Base-by-base conservation (phyloP, 2,113 vertebrate genomes). In the Perccottus glenii region DNA sequence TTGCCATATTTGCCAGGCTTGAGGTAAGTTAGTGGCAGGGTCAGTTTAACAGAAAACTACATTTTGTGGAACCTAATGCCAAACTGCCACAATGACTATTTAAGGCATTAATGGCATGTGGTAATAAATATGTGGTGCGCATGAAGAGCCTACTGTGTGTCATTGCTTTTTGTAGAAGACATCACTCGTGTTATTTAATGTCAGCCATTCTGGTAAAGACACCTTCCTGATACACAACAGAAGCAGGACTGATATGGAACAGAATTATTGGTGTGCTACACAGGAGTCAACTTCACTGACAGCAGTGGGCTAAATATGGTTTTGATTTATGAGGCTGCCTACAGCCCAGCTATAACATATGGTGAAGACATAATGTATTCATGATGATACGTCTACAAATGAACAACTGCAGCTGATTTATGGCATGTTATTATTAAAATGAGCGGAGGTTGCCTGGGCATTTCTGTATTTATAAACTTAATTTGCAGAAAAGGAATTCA, bases 331-430 rank as follows among this genome's bases (percentile, higher is more conserved):
- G 52, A 38, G 52, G 33, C 12, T 33, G 33, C 35, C 52, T 9
- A 38, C 52, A 55, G 52, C 35, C 33, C 19, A 14, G 52, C 52
- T 55, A 32, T 33, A 15, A 55, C 52, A 55, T 55, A 55, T 14
- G 52, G 33, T 36, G 38, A 55, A 55, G 52, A 55, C 52, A 55
- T 55, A 55, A 55, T 55, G 52, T 36, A 38, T 55, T 33, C 52
- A 38, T 38, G 52, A 55, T 55, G 33, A 14, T 38, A n/a, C n/a
- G 52, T 55, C 52, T 38, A 38, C 52, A 38, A 55, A 55, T 6
- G 5, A 55, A 55, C 52, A 4, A 33, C 33, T 33, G n/a, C 12
- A 6, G 12, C 52, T 38, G 52, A 55, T 55, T 55, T 55, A 55
- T 55, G 33, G 52, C 12, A 38, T 9, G 35, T 8, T 9, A 14